These are phyloP conservation scores for Podarcis muralis DNA, from an alignment of 2,113 vertebrate genomes.

Conservation along the genomic window DNA sequence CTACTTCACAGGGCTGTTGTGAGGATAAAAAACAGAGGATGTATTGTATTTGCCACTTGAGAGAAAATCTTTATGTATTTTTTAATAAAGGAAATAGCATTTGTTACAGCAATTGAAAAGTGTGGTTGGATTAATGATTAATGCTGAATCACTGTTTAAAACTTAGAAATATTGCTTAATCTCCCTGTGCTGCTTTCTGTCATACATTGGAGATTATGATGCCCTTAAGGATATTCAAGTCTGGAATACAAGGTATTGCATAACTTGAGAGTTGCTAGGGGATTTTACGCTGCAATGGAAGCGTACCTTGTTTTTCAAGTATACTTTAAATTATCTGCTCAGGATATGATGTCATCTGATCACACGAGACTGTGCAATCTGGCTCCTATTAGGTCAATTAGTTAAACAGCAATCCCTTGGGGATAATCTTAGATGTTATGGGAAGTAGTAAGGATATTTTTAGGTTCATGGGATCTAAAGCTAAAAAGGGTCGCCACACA, in stretches of 20 bases:
- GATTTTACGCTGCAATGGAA: slow-evolving; percentile 13
- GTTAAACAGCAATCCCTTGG: slow-evolving; percentile 51
- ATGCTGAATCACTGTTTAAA: background rate
- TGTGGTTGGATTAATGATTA: background rate
- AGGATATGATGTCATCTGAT: slow-evolving; percentile 32
- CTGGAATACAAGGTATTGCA: background rate
- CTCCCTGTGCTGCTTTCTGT: background rate
- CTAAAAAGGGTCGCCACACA: background rate
- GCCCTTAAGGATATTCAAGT: background rate
- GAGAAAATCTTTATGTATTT: background rate
- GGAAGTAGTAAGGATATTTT: slow-evolving; percentile 22
- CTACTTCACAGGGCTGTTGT: background rate
- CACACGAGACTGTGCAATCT: slow-evolving; percentile 31
- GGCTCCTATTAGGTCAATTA: slow-evolving; percentile 46
- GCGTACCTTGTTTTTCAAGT: slow-evolving; percentile 19
- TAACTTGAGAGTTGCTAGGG: background rate
- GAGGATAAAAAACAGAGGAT: background rate
- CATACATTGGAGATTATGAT: background rate
- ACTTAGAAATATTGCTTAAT: background rate
- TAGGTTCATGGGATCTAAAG: background rate
- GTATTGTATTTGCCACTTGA: background rate
- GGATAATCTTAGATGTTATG: slow-evolving; percentile 5
- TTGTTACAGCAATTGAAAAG: background rate
- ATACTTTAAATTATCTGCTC: slow-evolving; percentile 3
- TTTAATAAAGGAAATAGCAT: background rate